Evolutionary conservation across 30 jellyfish, hydroid and myxozoan species (phyloP).

Genomic region (Rhopilema esculentum): DNA sequence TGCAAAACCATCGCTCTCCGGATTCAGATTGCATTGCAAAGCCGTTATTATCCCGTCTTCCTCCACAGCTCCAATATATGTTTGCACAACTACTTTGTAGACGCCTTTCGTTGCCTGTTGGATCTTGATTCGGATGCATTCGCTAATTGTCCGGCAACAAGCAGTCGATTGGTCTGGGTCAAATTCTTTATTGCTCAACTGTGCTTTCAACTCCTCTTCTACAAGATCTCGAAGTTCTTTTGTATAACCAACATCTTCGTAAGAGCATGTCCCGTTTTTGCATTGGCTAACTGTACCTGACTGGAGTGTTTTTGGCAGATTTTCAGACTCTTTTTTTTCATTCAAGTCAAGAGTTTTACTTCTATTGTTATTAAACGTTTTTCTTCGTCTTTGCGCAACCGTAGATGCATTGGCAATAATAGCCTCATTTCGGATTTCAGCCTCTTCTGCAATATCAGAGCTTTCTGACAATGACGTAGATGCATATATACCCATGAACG

Average conservation of each 20-base stretch:
- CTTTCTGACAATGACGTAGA: constrained; percentile 39
- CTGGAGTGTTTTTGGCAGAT: neutral
- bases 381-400: constrained; percentile 44
- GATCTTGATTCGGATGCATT: constrained; percentile 47
- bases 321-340: neutral
- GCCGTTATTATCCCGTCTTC: constrained; percentile 87
- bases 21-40: constrained; percentile 64
- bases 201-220: constrained; percentile 22
- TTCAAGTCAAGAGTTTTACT: neutral
- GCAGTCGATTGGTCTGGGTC: constrained; percentile 49
- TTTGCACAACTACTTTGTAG: constrained; percentile 81
- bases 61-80: constrained; percentile 78
- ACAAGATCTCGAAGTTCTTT: constrained; percentile 20
- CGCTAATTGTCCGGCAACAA: constrained; percentile 74
- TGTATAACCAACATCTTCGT: neutral
- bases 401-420: constrained; percentile 30
- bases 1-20: constrained; percentile 53
- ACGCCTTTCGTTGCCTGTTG: constrained; percentile 60
- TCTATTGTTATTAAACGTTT: neutral
- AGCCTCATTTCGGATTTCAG: constrained; percentile 10
- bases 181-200: constrained; percentile 38
- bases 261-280: neutral
- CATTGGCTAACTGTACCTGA: neutral
- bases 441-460: constrained; percentile 45
- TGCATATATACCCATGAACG: constrained; percentile 5